phyloP scores from a whole-genome alignment of 2,797 vertebrate genomes.

The Passerculus sandwichensis region DNA sequence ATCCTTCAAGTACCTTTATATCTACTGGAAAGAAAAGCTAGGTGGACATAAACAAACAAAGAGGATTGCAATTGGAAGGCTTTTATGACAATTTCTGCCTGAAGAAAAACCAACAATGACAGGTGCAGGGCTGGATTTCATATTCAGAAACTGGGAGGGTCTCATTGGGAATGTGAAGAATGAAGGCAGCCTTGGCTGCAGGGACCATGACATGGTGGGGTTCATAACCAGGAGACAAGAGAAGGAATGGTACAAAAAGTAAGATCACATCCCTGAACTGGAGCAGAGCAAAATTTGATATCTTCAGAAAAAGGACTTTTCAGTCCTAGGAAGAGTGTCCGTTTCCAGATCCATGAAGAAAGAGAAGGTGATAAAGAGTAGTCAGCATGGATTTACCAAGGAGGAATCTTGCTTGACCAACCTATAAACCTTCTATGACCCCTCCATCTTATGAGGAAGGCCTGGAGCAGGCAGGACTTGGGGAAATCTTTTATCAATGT shows the following conservation, averaged over 20 bases:
- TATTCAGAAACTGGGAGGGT: fast-evolving
- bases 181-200: not conserved
- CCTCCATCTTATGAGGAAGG: not conserved
- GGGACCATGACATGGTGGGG: not conserved
- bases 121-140: not conserved
- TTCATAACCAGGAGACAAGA: not conserved
- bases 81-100: not conserved
- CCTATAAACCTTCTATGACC: fast-evolving
- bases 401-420: not conserved
- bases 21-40: not conserved
- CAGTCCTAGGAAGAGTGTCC: not conserved
- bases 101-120: fast-evolving
- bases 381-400: not conserved
- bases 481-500: not conserved
- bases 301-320: not conserved
- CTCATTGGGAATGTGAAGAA: not conserved
- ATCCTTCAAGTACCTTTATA: not conserved
- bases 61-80: not conserved
- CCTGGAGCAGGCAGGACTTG: not conserved
- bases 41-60: not conserved
- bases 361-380: not conserved
- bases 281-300: not conserved
- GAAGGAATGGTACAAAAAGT: not conserved
- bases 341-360: not conserved
- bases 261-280: not conserved